Base-by-base conservation (phyloP, 1,140 invertebrate species). In the Monochamus saltuarius region DNA sequence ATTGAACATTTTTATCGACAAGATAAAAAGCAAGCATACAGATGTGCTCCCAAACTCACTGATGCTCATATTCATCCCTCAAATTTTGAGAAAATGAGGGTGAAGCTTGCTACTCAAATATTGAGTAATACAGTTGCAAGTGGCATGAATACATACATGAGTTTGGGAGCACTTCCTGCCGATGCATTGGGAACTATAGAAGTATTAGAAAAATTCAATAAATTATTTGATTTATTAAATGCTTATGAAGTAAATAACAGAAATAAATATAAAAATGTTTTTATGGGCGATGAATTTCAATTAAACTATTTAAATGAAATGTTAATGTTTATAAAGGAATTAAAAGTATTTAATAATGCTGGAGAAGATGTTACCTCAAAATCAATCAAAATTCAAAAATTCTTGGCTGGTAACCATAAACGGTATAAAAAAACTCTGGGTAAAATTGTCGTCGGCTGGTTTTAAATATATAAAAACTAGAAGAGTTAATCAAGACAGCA, bases 401-500 rank as follows among this genome's bases (percentile, higher is more conserved):
- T 57, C 36, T 49, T 57, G 56, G 45, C 1, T 49, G 9, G 10
- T 38, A 35, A 57, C 56, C 3, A 49, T 57, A 0, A 49, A 36
- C 7, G 17, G 11, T n/a, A 45, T 49, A 3, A 16, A 47, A 49
- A 19, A 47, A 11, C 10, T 57, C 1, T 57, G 56, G 45, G 2
- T 38, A 49, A 9, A 14, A n/a, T 22, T 57, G n/a, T 36, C 1
- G 11, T 13, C 46, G 4, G 39, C 11, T 11, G 36, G 22, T 13
- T 57, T 36, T 49, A 49, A 57, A 57, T 49, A 57, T 22, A 1
- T 57, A 13, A 47, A 49, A 37, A 49, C 46, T 2, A 38, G 56
- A 13, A 35, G 36, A 57, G 1, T 57, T 35, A 57, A 57, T 22
- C 22, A 37, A 16, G 55, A 57, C 6, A 4, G 2, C 13, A 11